These are phyloP conservation scores for Upupa epops DNA, from an alignment of 2,113 vertebrate species.

Conservation along the genomic window DNA sequence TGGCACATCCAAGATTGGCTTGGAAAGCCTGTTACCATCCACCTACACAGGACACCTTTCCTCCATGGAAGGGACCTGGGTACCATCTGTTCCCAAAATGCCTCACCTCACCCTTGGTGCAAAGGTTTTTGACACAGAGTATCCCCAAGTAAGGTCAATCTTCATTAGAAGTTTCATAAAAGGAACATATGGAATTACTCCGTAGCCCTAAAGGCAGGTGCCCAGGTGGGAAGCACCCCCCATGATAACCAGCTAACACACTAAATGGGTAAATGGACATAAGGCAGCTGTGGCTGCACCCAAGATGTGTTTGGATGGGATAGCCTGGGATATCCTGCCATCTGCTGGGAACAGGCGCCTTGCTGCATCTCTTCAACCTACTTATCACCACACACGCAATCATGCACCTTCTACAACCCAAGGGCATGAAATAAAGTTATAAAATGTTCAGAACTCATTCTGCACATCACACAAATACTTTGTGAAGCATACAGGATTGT, in stretches of 20 bases:
- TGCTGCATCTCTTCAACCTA: background rate
- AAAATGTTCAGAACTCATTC: background rate
- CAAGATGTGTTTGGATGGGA: background rate
- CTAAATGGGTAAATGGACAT: background rate
- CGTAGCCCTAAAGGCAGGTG: background rate
- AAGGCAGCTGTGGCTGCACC: background rate
- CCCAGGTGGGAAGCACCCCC: rapidly evolving
- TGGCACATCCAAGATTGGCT: background rate
- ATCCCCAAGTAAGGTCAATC: background rate
- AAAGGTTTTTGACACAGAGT: background rate
- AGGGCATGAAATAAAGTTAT: background rate
- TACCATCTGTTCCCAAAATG: background rate
- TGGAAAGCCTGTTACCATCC: background rate
- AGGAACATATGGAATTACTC: background rate
- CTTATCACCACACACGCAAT: rapidly evolving
- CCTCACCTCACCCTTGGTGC: background rate
- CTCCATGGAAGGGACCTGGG: background rate
- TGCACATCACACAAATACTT: rapidly evolving
- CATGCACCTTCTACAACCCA: rapidly evolving
- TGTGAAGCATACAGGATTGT: background rate
- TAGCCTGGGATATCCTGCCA: constrained; percentile 69
- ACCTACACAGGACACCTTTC: background rate
- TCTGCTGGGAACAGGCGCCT: constrained; percentile 59
- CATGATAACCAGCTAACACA: background rate
- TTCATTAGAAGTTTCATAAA: background rate